Conservation (phyloP, 2,888 invertebrate genomes). For the Morpho deidamia region DNA sequence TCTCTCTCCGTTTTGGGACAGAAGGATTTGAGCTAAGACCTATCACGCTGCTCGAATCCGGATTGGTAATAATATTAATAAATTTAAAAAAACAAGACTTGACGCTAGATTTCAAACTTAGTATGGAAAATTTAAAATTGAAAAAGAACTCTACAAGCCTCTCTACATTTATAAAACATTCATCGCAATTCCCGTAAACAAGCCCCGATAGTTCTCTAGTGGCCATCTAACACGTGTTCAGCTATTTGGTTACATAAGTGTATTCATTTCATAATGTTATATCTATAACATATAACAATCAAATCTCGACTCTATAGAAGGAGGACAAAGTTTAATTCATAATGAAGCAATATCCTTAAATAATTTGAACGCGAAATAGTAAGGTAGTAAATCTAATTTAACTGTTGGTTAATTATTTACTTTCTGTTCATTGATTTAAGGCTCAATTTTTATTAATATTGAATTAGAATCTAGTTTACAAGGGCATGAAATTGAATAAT, state of each 20-base stretch:
- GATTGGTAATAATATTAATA: no score
- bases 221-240: slow-evolving; percentile 71
- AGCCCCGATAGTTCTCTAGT: slow-evolving; percentile 53
- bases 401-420: not conserved
- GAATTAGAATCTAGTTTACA: slow-evolving; percentile 16
- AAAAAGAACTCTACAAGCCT: slow-evolving; percentile 8
- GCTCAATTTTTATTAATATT: slow-evolving; percentile 10
- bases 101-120: no score
- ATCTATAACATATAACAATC: not conserved
- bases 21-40: no score
- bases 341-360: not conserved
- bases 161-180: slow-evolving; percentile 15
- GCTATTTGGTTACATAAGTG: slow-evolving; percentile 36
- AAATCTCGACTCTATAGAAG: not conserved
- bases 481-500: slow-evolving; percentile 55
- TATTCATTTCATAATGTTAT: slow-evolving; percentile 2
- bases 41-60: no score
- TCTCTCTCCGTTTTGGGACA: no score
- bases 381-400: not conserved
- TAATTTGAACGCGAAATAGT: not conserved
- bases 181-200: slow-evolving; percentile 49
- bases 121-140: slow-evolving; percentile 4
- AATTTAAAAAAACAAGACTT: no score
- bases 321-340: not conserved
- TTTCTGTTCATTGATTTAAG: slow-evolving; percentile 26